Evolutionary conservation across 2,113 vertebrate species (phyloP).

Genomic region (Egretta garzetta): DNA sequence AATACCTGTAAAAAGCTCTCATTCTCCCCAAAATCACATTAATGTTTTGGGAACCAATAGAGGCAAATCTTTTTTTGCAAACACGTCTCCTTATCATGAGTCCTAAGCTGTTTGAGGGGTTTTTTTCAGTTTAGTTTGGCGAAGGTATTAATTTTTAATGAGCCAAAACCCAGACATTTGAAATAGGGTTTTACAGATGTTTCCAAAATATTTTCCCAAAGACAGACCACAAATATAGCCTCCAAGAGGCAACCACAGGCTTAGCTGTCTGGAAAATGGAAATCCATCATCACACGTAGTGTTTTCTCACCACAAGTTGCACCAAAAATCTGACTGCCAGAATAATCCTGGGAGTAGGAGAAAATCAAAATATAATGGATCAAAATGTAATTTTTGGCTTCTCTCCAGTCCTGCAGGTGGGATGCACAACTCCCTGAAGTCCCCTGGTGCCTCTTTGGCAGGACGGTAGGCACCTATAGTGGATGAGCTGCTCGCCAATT

Average conservation of each 20-base stretch:
- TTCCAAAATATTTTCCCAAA: constrained; percentile 28
- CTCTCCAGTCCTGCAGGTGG: neutral
- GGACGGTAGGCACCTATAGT: neutral
- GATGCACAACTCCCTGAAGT: neutral
- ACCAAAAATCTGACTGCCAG: neutral
- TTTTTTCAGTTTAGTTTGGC: neutral
- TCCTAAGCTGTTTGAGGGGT: neutral
- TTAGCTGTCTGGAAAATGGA: neutral
- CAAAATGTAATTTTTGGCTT: neutral
- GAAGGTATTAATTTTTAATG: neutral
- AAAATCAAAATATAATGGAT: neutral
- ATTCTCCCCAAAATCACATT: neutral
- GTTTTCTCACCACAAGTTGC: neutral
- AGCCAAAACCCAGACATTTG: neutral
- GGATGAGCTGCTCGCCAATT: neutral
- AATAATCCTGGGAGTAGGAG: neutral
- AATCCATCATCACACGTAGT: neutral
- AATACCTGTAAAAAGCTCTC: neutral
- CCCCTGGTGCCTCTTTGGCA: neutral
- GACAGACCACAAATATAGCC: neutral
- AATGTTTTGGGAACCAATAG: neutral
- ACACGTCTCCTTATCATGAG: neutral
- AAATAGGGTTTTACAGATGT: constrained; percentile 18
- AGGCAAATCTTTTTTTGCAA: neutral
- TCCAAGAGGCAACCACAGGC: neutral